Percentiles rank a stretch among this genome's conserved stretches.
Conservation (phyloP, 2,888 invertebrate genomes). For the Catocala nupta region DNA sequence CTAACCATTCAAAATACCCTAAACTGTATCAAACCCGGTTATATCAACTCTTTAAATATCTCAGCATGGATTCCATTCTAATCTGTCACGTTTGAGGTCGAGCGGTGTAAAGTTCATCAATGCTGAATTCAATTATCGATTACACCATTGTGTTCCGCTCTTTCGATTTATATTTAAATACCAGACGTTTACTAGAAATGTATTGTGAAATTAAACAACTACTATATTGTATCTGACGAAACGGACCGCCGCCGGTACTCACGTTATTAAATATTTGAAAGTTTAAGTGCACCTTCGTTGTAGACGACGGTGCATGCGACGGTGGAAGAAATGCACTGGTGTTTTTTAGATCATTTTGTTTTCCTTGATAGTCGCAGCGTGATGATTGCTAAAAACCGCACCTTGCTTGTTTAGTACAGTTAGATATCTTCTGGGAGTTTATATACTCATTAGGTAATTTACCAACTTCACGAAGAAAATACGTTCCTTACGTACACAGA, state of each 20-base stretch:
- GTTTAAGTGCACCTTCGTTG: slow-evolving; percentile 22
- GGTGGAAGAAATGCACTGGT: slow-evolving; percentile 6
- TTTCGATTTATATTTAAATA: slow-evolving; percentile 87
- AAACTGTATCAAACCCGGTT: slow-evolving; percentile 22
- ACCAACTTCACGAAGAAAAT: too few species aligned
- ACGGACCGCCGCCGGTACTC: slow-evolving; percentile 73
- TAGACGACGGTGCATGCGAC: slow-evolving; percentile 17
- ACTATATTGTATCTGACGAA: slow-evolving; percentile 76
- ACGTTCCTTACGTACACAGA: too few species aligned
- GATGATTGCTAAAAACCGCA: too few species aligned
- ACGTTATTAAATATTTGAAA: slow-evolving; percentile 55
- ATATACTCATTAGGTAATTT: too few species aligned
- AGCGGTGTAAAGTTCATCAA: slow-evolving; percentile 87
- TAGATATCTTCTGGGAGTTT: too few species aligned
- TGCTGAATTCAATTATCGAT: slow-evolving; percentile 87
- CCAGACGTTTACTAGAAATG: slow-evolving; percentile 84
- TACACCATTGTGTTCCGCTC: slow-evolving; percentile 86
- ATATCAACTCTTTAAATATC: slow-evolving; percentile 68
- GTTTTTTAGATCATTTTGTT: not conserved
- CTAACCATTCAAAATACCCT: too few species aligned
- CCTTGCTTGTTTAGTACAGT: too few species aligned
- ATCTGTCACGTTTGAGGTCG: slow-evolving; percentile 87
- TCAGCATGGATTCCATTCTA: slow-evolving; percentile 79
- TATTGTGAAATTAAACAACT: slow-evolving; percentile 83
- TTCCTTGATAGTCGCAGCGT: too few species aligned